Base-by-base conservation (phyloP, 2,888 invertebrate genomes). In the Erebia aethiops region DNA sequence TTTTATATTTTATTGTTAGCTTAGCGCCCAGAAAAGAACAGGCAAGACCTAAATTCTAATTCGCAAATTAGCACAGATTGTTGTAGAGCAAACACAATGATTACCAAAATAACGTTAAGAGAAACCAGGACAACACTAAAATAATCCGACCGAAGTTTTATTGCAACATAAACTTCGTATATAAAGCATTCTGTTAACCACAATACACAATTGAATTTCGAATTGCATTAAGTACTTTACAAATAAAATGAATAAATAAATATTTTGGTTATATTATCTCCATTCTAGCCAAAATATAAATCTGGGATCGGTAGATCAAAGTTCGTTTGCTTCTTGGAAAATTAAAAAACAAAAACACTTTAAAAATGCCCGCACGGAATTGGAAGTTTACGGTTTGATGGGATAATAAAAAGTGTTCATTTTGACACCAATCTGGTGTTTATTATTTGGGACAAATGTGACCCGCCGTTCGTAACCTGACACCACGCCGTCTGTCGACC, bases 351-450 rank as follows among this genome's bases (percentile, higher is more conserved):
- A 88, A 90, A 89, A 89, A 88, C 89, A 88, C 82, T 84, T 75
- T 35, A 35, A 35, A 35, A 35, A 75, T 75, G 75, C 75, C 49
- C 78, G 79, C 75, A 77, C 80, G 79, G 81, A 82, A 84, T 84
- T 77, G 80, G 81, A 81, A 81, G 84, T 90, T 90, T 87, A 91
- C 88, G 89, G 88, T 80, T 85, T 85, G 88, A 88, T 89, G 91
- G 86, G 79, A 89, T 87, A 91, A 92, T 93, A 93, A 92, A 90
- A 90, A 87, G 88, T 88, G 89, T 86, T 88, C 90, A 81, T 92
- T 92, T 91, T 90, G 88, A 92, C 93, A 90, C 91, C 87, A 90
- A 91, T 92, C 88, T 92, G 91, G 86, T 90, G 91, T 92, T 92
- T 93, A 91, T 92, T 90, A 90, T 91, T 88, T 87, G 83, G 87